Base-by-base conservation (phyloP, 1,140 invertebrate genomes). In the Pararge aegeria region DNA sequence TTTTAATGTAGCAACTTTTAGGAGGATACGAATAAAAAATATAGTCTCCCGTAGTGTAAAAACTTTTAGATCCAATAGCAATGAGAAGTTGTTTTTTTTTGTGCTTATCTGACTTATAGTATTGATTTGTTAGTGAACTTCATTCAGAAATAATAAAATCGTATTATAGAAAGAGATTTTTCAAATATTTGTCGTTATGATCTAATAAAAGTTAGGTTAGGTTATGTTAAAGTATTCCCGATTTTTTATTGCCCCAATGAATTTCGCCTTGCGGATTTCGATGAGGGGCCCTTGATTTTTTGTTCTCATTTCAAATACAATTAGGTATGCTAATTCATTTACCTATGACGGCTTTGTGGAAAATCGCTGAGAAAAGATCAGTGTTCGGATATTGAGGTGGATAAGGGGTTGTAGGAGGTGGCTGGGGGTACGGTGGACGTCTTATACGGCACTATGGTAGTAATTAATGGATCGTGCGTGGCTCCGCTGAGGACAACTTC, bases 251-350 rank as follows among this genome's bases (percentile, higher is more conserved):
- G 75, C 74, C 78, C 78, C 68, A 69, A 65, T 70, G 68, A 80
- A 78, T 73, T 78, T 67, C 68, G 68, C 60, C 6, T 20, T 24
- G 73, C 64, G 69, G 65, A 73, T 72, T 79, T 68, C 66, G 52
- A 52, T 59, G 69, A 78, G 65, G 68, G 63, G 62, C 62, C 73
- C 70, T 78, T 67, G 64, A 67, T 9, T 78, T 84, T 84, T 84
- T 83, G 72, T 77, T 78, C 70, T 55, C 68, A 73, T 82, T 80
- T 75, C 71, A 72, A 78, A 68, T 73, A 79, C 81, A 87, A 83
- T 87, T 83, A 87, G 70, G 78, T 83, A 86, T 86, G 83, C 78
- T 83, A 83, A 86, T 86, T 78, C 76, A 75, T 77, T 82, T 79
- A 81, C 72, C 78, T 78, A 76, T 77, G 77, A 70, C 68, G 64